Evolutionary conservation across 1,140 invertebrate species (phyloP).

Genomic region (Ceratosolen solmsi): DNA sequence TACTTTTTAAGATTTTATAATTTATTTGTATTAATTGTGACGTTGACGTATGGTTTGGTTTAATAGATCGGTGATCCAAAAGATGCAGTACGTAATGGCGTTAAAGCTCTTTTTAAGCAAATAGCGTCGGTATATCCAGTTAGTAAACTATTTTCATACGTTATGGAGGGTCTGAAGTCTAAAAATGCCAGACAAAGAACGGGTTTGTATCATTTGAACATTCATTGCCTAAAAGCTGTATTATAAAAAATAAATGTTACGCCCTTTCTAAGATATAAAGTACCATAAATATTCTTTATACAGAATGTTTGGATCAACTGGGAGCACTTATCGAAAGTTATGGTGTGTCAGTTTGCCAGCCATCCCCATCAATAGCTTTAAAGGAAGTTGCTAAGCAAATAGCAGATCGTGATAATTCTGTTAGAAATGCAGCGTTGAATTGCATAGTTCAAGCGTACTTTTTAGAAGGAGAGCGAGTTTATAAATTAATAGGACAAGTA

Average conservation of each 20-base stretch:
- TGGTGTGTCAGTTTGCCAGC: constrained; percentile 89
- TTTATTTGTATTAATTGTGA: neutral
- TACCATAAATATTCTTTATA: neutral
- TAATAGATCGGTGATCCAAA: constrained; percentile 92
- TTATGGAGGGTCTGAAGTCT: constrained; percentile 96
- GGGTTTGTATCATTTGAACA: constrained; percentile 73
- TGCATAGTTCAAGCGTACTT: constrained; percentile 93
- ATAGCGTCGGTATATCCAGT: constrained; percentile 90
- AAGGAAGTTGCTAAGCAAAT: constrained; percentile 96
- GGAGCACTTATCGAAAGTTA: constrained; percentile 89
- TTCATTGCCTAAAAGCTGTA: constrained; percentile 1
- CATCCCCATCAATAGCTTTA: constrained; percentile 83
- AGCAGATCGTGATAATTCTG: constrained; percentile 95
- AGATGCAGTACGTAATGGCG: constrained; percentile 91
- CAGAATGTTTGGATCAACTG: constrained; percentile 94
- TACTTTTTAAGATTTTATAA: neutral
- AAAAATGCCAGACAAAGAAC: constrained; percentile 97
- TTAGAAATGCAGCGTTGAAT: constrained; percentile 95
- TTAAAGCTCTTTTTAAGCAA: constrained; percentile 88
- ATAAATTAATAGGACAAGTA: constrained; percentile 92
- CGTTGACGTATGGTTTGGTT: neutral
- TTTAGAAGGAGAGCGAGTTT: constrained; percentile 91
- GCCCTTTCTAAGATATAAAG: too few relatives aligned
- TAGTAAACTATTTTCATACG: constrained; percentile 89
- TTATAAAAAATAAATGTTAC: too few relatives aligned